Conservation (phyloP, 1,140 invertebrate species). For the Rhopalosiphum padi region DNA sequence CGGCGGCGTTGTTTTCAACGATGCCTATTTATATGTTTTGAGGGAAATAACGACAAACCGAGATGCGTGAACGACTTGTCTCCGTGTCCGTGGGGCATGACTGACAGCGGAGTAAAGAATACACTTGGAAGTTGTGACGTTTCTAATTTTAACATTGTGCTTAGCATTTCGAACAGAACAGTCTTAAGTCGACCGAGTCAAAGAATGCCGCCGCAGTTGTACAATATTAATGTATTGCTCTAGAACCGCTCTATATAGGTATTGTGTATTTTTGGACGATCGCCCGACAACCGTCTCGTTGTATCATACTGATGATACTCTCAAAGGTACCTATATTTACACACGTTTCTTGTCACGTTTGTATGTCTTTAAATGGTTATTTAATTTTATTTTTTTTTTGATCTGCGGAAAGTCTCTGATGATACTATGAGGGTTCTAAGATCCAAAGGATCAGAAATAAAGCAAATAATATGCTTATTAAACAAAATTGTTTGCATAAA, state of each 20-base stretch:
- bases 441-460: neutral
- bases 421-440: too few relatives aligned
- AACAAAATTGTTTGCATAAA: too few relatives aligned
- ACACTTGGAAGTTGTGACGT: slow-evolving; percentile 14
- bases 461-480: neutral
- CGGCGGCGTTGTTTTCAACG: neutral
- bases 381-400: neutral
- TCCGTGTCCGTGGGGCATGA: neutral
- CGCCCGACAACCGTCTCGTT: neutral
- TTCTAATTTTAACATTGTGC: slow-evolving; percentile 38
- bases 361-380: neutral
- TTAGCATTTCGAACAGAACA: neutral
- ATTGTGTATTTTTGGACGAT: slow-evolving; percentile 4
- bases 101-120: neutral
- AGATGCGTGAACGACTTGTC: slow-evolving; percentile 9
- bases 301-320: neutral
- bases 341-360: neutral
- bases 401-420: neutral
- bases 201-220: neutral
- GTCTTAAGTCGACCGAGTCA: slow-evolving; percentile 17
- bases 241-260: neutral
- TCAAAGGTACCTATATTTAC: neutral
- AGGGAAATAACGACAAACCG: neutral
- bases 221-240: neutral
- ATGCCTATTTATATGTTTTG: neutral